Percentiles rank a stretch among this genome's conserved stretches.
phyloP scores from a whole-genome alignment of 2,888 invertebrate genomes.

The Drosophila limbata region DNA sequence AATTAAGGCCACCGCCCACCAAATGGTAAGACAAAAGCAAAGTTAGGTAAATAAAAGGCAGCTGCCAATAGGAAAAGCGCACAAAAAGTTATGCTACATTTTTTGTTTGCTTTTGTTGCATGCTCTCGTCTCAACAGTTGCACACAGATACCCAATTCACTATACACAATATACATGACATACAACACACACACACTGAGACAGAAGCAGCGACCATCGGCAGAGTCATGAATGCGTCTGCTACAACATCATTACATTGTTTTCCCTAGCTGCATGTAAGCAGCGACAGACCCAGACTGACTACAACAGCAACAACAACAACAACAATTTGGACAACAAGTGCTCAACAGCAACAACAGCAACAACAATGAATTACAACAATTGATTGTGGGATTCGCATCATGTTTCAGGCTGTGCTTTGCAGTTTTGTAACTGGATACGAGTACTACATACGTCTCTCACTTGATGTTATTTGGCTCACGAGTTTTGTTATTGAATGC shows the following conservation, averaged over 20 bases:
- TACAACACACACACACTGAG: constrained; percentile 1
- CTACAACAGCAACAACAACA: constrained; percentile 16
- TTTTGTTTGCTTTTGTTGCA: constrained; percentile 30
- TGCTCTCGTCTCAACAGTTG: constrained; percentile 38
- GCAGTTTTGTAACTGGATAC: constrained; percentile 16
- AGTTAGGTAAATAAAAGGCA: constrained; percentile 54
- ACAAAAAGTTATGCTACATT: constrained; percentile 49
- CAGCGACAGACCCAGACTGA: constrained; percentile 38
- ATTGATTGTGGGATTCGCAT: constrained; percentile 33
- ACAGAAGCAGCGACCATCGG: constrained; percentile 9
- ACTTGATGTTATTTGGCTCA: constrained; percentile 57
- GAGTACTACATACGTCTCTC: background rate
- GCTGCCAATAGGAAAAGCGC: constrained; percentile 55
- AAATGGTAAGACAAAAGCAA: constrained; percentile 35
- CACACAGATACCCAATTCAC: no score
- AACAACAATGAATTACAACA: constrained; percentile 22
- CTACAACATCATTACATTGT: constrained; percentile 76
- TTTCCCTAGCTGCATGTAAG: constrained; percentile 71
- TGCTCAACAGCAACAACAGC: constrained; percentile 9
- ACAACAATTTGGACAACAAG: constrained; percentile 17
- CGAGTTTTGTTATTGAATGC: constrained; percentile 57
- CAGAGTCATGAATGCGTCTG: constrained; percentile 50
- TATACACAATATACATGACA: no score
- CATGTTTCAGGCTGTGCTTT: constrained; percentile 22
- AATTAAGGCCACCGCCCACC: constrained; percentile 60